Conservation (phyloP, 1,140 invertebrate genomes). For the Stegodyphus dumicola region DNA sequence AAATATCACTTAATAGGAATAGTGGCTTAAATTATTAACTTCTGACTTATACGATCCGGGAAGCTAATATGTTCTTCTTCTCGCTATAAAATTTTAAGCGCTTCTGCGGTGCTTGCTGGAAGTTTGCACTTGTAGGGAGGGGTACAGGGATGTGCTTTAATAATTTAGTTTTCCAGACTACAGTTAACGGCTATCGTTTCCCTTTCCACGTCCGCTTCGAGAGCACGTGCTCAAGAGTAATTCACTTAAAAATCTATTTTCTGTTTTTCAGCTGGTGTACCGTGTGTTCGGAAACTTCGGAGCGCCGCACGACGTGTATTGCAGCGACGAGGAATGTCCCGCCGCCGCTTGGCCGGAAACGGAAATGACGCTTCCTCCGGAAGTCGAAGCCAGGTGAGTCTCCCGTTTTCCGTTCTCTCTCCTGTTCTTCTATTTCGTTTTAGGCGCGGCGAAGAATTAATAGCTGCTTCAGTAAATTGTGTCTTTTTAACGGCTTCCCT, state of each 20-base stretch:
- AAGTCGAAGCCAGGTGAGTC: constrained; percentile 46
- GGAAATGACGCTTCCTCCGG: constrained; percentile 51
- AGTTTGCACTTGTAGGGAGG: too few species aligned
- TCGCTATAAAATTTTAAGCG: too few species aligned
- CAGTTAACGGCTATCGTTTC: not conserved
- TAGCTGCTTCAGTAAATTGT: not conserved
- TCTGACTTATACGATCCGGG: too few species aligned
- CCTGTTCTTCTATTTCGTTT: not conserved
- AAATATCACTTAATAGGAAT: too few species aligned
- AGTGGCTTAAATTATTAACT: too few species aligned
- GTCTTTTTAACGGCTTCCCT: not conserved
- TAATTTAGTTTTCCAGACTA: not conserved
- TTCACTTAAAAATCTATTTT: constrained; percentile 3
- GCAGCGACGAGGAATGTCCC: constrained; percentile 33
- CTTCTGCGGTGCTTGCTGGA: too few species aligned
- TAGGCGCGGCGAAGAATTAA: not conserved
- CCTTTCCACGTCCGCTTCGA: not conserved
- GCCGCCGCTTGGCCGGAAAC: constrained; percentile 34
- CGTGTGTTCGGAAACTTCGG: constrained; percentile 38
- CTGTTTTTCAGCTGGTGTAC: constrained; percentile 35
- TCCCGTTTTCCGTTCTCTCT: not conserved
- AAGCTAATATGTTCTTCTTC: too few species aligned
- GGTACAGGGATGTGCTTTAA: not conserved
- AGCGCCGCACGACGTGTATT: constrained; percentile 22
- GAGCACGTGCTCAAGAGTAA: constrained; percentile 2